phyloP scores from a whole-genome alignment of 2,797 vertebrate species.

The Holocentrus rufus region DNA sequence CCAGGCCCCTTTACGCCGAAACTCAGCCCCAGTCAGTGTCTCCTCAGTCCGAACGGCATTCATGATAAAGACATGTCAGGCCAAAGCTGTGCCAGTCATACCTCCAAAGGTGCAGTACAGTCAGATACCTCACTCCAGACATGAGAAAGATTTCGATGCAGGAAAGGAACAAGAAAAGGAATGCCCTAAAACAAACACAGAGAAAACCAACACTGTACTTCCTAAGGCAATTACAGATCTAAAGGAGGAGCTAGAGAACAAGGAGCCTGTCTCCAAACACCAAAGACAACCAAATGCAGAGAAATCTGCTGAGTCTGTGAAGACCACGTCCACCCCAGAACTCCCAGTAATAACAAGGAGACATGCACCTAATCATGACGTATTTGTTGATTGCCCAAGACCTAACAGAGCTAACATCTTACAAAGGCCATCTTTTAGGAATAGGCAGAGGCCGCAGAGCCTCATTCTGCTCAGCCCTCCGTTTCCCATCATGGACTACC shows the following conservation, averaged over 20 bases:
- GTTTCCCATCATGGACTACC: constrained; percentile 97
- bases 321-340: constrained; percentile 76
- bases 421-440: constrained; percentile 92
- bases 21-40: constrained; percentile 95
- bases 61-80: constrained; percentile 97
- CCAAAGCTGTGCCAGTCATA: constrained; percentile 93
- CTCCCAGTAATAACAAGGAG: constrained; percentile 86
- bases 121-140: constrained; percentile 90
- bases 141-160: constrained; percentile 73
- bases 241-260: constrained; percentile 86
- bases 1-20: constrained; percentile 87
- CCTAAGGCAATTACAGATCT: constrained; percentile 79
- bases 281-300: constrained; percentile 70
- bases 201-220: constrained; percentile 72
- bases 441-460: constrained; percentile 95
- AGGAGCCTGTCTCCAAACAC: constrained; percentile 72
- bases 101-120: constrained; percentile 96
- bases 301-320: constrained; percentile 72
- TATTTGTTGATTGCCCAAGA: constrained; percentile 88
- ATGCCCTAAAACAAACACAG: constrained; percentile 66
- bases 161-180: constrained; percentile 77
- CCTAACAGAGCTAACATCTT: constrained; percentile 85
- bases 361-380: constrained; percentile 86
- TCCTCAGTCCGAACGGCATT: constrained; percentile 94
- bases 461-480: constrained; percentile 96